Evolutionary conservation across 2,888 invertebrate species (phyloP).

Genomic region (Megaustenia siamemsis): DNA sequence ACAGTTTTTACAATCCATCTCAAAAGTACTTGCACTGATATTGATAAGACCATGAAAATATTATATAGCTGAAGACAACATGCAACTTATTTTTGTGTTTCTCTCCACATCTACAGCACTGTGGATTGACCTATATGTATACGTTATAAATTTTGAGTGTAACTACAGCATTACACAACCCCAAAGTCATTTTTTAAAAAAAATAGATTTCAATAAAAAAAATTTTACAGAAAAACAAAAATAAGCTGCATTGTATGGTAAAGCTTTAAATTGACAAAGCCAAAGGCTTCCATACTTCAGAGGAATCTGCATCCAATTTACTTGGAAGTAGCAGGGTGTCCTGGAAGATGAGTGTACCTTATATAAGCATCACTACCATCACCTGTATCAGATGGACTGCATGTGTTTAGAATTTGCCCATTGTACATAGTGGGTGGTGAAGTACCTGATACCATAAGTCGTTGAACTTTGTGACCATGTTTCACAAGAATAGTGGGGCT

Average conservation of each 20-base stretch:
- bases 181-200: neutral
- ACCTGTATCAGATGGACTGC: conserved; percentile 57
- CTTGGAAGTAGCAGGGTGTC: conserved; percentile 48
- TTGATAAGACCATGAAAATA: neutral
- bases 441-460: conserved; percentile 72
- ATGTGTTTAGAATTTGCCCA: conserved; percentile 57
- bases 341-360: conserved; percentile 55
- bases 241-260: conserved; percentile 22
- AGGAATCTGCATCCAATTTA: conserved; percentile 35
- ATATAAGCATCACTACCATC: conserved; percentile 58
- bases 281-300: neutral
- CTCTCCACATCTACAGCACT: conserved; percentile 48
- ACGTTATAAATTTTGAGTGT: conserved; percentile 22
- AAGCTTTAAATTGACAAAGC: neutral
- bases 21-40: conserved; percentile 49
- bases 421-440: conserved; percentile 60
- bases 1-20: conserved; percentile 40
- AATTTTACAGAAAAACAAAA: too few species aligned
- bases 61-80: neutral
- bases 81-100: conserved; percentile 37
- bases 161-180: conserved; percentile 53
- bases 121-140: conserved; percentile 1
- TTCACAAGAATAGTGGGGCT: conserved; percentile 73
- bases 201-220: conserved; percentile 4
- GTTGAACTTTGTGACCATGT: conserved; percentile 75